Percentiles rank a stretch among this genome's conserved stretches.
Conservation (phyloP, 2,888 invertebrate species). For the Congeria kusceri region DNA sequence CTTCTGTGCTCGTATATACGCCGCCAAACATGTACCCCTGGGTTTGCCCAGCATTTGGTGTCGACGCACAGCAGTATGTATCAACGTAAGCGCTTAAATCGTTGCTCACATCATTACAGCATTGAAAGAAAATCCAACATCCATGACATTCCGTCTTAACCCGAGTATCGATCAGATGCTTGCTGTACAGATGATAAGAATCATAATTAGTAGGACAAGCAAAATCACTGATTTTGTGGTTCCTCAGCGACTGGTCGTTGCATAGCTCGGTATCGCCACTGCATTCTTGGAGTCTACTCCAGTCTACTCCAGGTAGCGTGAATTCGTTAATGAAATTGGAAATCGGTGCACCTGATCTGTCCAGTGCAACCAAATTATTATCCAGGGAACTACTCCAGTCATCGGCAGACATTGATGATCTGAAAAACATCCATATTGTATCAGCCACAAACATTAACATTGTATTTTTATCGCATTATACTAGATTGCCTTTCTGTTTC, state of each 20-base stretch:
- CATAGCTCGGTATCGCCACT: not conserved
- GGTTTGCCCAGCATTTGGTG: not conserved
- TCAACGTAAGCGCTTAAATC: not conserved
- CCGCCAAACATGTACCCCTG: not conserved
- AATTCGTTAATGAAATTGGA: conserved; percentile 1
- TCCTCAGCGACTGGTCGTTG: not conserved
- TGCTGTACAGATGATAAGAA: not conserved
- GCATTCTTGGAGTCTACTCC: not conserved
- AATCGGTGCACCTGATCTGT: conserved; percentile 1
- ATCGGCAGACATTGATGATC: not conserved
- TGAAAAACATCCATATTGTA: too few species aligned
- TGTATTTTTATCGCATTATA: too few species aligned
- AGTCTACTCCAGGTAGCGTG: not conserved
- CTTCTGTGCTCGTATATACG: not conserved
- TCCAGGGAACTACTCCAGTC: not conserved
- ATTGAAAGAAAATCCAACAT: not conserved
- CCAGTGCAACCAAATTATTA: not conserved
- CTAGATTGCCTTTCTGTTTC: too few species aligned
- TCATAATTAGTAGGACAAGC: not conserved
- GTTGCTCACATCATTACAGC: not conserved
- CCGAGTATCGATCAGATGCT: not conserved
- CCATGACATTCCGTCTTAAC: not conserved
- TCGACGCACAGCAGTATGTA: not conserved
- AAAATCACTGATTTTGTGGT: not conserved
- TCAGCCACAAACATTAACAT: too few species aligned